Evolutionary conservation across 2,113 vertebrate genomes (phyloP).

Genomic region (Bos javanicus): DNA sequence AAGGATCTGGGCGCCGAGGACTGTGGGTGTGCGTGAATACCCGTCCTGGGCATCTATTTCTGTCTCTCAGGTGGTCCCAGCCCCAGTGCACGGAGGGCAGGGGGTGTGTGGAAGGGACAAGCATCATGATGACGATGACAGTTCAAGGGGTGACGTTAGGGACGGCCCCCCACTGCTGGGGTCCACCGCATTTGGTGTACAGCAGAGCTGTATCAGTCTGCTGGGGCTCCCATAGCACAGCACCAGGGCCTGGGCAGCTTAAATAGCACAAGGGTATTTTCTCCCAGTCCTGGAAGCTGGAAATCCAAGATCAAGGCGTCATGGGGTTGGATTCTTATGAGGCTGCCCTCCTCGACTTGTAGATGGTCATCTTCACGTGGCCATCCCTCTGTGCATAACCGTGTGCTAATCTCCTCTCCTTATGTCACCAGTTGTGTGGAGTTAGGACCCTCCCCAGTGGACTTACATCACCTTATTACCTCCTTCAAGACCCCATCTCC

Average conservation of each 20-base stretch:
- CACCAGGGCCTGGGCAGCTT: neutral
- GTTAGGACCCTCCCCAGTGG: too few relatives aligned
- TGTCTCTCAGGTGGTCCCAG: neutral
- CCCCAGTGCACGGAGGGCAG: neutral
- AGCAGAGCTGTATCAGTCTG: fast-evolving
- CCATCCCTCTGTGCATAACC: fast-evolving
- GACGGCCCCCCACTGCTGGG: neutral
- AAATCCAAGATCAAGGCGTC: neutral
- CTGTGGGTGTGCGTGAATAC: fast-evolving
- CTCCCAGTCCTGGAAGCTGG: neutral
- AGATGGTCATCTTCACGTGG: fast-evolving
- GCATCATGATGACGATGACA: fast-evolving
- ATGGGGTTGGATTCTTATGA: fast-evolving
- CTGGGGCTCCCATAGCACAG: fast-evolving
- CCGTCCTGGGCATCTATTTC: fast-evolving
- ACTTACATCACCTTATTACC: neutral
- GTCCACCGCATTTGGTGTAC: fast-evolving
- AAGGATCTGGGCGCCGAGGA: neutral
- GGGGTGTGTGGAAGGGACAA: neutral
- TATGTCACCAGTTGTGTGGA: neutral
- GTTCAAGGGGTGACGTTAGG: fast-evolving
- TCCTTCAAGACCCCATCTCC: neutral
- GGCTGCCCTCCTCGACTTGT: neutral
- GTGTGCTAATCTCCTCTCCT: neutral
- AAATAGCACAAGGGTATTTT: fast-evolving